Evolutionary conservation across 1,140 invertebrate species (phyloP), one percentile per base, ranked within the genome.

Genomic region (Drosophila mojavensis): DNA sequence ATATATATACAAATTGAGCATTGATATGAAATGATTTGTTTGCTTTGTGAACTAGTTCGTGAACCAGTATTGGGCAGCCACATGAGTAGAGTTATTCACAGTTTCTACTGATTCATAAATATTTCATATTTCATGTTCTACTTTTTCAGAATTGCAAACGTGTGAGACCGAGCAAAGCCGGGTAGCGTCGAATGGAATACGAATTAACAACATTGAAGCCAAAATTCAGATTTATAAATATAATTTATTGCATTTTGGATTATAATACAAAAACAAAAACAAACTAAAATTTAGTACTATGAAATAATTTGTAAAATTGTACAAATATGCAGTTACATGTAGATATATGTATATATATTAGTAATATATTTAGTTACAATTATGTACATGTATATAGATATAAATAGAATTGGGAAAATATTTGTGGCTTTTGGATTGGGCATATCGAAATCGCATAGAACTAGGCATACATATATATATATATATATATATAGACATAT

Each of bases 231-330:
- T 51, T 28, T 51, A 61, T 66, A 56, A 48, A 39, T 73, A 79
- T 79, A 79, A 70, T 79, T 74, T 64, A 73, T 63, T 78, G 58
- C 36, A 45, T 24, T 47, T 65, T 17, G 13, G 13, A 30, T 5
- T 54, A 15, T 54, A 45, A 45, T 15, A 45, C 4, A 17, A 45
- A 45, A 45, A 45, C 4, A 43, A 43, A 43, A 43, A 43, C 5
- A 45, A 2, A 17, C 3, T 17, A 17, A 15, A 17, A 45, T 15
- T 15, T 45, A 39, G 2, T 1, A 45, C 43, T 45, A 45, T 17
- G 15, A 15, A 17, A 45, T 45, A 17, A 17, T 20, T 15, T 15
- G 41, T 43, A 43, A 15, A 43, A 43, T 45, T 45, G 43, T 45
- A 45, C 43, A 45, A 15, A 7, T 28, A 28, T 28, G 4, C 28